Base-by-base conservation (phyloP, 2,113 vertebrate species). In the Porphyrio hochstetteri region DNA sequence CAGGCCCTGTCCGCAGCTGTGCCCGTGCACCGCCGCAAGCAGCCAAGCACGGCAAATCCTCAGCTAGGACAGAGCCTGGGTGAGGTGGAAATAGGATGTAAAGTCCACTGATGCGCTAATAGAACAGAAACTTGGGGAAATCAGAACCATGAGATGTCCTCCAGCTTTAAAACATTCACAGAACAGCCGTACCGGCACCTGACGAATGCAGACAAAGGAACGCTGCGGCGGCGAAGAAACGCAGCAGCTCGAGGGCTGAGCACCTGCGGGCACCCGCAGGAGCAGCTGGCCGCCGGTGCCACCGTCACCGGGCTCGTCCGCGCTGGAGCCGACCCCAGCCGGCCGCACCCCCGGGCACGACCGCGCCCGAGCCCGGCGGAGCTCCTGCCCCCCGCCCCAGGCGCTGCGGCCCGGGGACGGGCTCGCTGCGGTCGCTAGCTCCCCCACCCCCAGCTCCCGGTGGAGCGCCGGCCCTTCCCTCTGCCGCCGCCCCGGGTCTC, bases 261-360 rank as follows among this genome's bases (percentile, higher is more conserved):
- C 1, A 12, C 31, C 48, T 4, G 27, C 35, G 8, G 20, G 19
- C 24, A 4, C 2, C 24, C 2, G 31, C 48, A 3, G 65, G 31
- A n/a, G 5, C 40, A 0, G 48, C 31, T 5, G 16, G 16, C 2
- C 10, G 9, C 1, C 2, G 13, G 4, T 13, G 57, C 72, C 57
- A 9, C 72, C 14, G 53, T 6, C 63, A 16, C 67, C 1, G 56
- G 36, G n/a, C 24, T 13, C n/a, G 24, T 10, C 67, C 75, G 15
- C 28, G 36, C 28, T 2, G 52, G 24, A 10, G 33, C 33, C 1
- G 44, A 35, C 10, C n/a, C 6, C 53, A 9, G 80, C 80, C 57
- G 48, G 48, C 59, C 44, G 74, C 88, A 35, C 35, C 65, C 16
- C 72, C 29, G 29, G 14, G 7, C 35, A 11, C 4, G 18, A 19